These are phyloP conservation scores for Linepithema humile DNA, from an alignment of 1,140 invertebrate genomes.

Conservation along the genomic window DNA sequence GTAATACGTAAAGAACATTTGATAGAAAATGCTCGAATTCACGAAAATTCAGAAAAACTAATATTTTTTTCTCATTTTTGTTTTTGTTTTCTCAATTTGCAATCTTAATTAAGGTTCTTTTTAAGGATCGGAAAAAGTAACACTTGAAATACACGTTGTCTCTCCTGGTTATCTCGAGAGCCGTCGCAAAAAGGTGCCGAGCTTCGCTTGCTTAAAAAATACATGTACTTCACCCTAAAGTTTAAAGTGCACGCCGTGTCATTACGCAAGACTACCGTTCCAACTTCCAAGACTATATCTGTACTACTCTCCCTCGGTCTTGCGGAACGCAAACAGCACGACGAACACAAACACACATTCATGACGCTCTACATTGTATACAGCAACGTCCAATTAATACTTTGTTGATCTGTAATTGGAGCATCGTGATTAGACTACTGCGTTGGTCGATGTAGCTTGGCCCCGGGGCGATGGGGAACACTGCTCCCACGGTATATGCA, in stretches of 20 bases:
- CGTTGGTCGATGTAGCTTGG: conserved; percentile 38
- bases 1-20: no score
- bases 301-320: neutral
- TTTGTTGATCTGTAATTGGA: conserved; percentile 53
- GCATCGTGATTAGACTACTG: conserved; percentile 56
- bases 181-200: neutral
- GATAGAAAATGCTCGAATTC: no score
- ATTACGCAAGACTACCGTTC: neutral
- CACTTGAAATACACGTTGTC: neutral
- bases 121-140: neutral
- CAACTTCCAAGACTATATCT: no score
- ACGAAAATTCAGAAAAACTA: no score
- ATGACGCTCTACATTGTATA: neutral
- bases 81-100: no score
- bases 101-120: no score
- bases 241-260: neutral
- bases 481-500: conserved; percentile 14
- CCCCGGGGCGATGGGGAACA: neutral
- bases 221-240: neutral
- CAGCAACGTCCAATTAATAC: conserved; percentile 56
- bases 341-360: conserved; percentile 14
- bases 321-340: conserved; percentile 12
- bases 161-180: neutral
- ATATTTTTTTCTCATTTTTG: no score
- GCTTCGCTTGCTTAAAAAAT: neutral